These are phyloP conservation scores for Centruroides vittatus DNA, from an alignment of 1,140 invertebrate species.

Conservation along the genomic window DNA sequence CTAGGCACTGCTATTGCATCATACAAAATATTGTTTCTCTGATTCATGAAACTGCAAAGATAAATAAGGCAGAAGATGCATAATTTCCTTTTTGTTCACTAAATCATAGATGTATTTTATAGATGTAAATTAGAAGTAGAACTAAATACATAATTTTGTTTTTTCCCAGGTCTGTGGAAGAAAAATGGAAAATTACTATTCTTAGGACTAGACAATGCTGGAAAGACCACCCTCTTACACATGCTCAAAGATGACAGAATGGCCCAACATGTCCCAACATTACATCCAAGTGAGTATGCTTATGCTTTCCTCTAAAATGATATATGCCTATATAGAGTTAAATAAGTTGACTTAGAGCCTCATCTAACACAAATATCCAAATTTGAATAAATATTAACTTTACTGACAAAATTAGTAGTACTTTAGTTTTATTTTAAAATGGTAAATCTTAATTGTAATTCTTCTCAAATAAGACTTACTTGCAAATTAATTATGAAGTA, in stretches of 20 bases:
- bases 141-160: not conserved
- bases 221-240: slow-evolving; percentile 94
- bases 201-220: slow-evolving; percentile 96
- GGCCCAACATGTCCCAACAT: slow-evolving; percentile 93
- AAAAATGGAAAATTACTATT: slow-evolving; percentile 97
- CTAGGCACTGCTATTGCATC: too few species aligned
- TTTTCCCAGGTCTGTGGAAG: slow-evolving; percentile 56
- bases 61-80: not conserved
- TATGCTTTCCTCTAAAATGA: not conserved
- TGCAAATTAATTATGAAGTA: too few species aligned
- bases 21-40: too few species aligned
- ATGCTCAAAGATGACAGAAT: slow-evolving; percentile 98
- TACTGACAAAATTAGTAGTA: too few species aligned
- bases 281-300: slow-evolving; percentile 59
- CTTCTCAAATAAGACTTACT: too few species aligned
- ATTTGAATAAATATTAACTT: too few species aligned
- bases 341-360: too few species aligned
- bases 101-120: not conserved
- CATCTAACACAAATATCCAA: too few species aligned
- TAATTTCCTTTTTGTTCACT: not conserved
- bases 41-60: not conserved
- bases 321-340: too few species aligned
- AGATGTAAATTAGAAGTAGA: not conserved
- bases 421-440: too few species aligned
- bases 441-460: too few species aligned